Conservation (phyloP, 1,140 invertebrate genomes). For the Matsumurasca onukii region DNA sequence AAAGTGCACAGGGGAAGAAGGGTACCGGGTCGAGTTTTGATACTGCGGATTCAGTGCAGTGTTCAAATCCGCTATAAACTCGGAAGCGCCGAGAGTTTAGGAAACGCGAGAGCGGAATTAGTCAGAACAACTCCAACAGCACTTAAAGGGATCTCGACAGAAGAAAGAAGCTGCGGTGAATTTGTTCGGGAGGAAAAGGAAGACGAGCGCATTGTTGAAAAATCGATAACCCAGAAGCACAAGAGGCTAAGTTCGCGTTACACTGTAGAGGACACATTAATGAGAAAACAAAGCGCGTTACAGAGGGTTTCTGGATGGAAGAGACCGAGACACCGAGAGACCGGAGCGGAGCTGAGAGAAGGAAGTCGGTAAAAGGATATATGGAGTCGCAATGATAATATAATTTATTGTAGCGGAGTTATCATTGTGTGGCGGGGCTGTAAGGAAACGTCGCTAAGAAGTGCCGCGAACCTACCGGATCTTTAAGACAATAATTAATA, state of each 20-base stretch:
- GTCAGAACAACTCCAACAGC: no score
- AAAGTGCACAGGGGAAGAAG: no score
- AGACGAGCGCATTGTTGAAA: conserved; percentile 13
- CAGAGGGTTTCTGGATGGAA: no score
- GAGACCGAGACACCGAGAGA: not conserved
- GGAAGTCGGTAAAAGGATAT: conserved; percentile 25
- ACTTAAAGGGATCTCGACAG: no score
- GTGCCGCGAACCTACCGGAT: conserved; percentile 27
- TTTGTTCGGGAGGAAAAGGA: not conserved
- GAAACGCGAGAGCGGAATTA: no score
- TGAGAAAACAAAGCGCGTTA: conserved; percentile 20
- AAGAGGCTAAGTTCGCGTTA: conserved; percentile 20
- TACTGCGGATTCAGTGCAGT: no score
- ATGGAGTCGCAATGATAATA: conserved; percentile 26
- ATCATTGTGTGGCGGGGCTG: conserved; percentile 22
- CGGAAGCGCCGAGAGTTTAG: no score
- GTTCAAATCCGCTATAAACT: no score
- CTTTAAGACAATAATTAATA: conserved; percentile 33
- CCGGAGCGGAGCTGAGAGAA: not conserved
- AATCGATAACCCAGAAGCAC: conserved; percentile 5
- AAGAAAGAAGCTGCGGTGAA: no score
- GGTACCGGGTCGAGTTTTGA: no score
- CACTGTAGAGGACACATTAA: conserved; percentile 20
- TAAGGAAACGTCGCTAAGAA: conserved; percentile 27
- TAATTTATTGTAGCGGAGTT: conserved; percentile 29